Base-by-base conservation (phyloP, 2,113 vertebrate genomes). In the Psephotus haematonotus region DNA sequence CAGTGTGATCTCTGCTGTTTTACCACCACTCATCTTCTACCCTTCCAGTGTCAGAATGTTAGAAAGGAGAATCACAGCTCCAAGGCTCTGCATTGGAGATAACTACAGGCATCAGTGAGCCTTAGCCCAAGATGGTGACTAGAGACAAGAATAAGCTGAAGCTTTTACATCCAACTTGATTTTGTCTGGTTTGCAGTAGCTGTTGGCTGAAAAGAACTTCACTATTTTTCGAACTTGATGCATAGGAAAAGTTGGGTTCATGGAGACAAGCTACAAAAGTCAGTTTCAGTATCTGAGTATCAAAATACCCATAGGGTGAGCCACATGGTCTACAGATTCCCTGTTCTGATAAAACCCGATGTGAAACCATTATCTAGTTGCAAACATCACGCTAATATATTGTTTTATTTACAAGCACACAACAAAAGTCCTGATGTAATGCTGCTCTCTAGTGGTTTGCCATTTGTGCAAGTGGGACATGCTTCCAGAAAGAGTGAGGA, bases 391-490 rank as follows among this genome's bases (percentile, higher is more conserved):
- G 24, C 10, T 37, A 47, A 79, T 12, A 22, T 10, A 52, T 64
- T 52, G 16, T 9, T 86, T 84, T 62, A 69, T 28, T 65, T 62
- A 31, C 17, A 39, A 50, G n/a, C 29, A 76, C 6, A 1, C 23
- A 68, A 44, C 3, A 74, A 8, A 85, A 91, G 82, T 15, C 43
- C 37, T 35, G 43, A 88, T 78, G 75, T 78, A 86, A 59, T 94
- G 49, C 93, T 97, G 95, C 96, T 78, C 96, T 94, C 97, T 97
- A 93, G 93, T 77, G 96, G 95, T 47, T 86, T 88, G 33, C 49
- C 15, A 15, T 57, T 86, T 70, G 27, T 55, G 20, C 44, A 81
- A 39, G 35, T 28, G 27, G 28, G n/a, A 57, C 13, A 6, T 2
- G 18, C 78, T 69, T 77, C 44, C 75, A 72, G 41, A 71, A 78